These are phyloP conservation scores for Eublepharis macularius DNA, from an alignment of 2,113 vertebrate species.

Conservation along the genomic window DNA sequence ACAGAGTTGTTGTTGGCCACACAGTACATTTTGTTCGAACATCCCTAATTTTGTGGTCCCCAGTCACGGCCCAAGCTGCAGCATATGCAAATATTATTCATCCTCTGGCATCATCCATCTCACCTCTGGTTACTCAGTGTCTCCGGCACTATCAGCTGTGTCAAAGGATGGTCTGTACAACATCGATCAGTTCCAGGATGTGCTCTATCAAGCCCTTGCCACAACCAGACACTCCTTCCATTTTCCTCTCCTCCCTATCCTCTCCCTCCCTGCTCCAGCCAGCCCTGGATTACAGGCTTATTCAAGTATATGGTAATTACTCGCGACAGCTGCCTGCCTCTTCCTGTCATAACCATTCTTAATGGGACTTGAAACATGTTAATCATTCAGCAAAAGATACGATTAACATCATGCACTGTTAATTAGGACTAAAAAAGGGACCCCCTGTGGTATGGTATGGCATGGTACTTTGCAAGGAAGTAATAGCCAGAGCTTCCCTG, in stretches of 20 bases:
- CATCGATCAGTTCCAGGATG: neutral
- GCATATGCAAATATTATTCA: conserved; percentile 20
- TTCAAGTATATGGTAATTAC: conserved; percentile 45
- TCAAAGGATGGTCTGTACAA: accelerated
- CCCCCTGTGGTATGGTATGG: neutral
- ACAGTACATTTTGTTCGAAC: neutral
- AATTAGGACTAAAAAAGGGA: conserved; percentile 54
- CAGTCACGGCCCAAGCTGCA: neutral
- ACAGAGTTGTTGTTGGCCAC: neutral
- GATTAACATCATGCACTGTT: conserved; percentile 30
- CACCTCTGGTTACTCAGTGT: neutral
- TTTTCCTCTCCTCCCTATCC: accelerated
- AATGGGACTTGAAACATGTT: conserved; percentile 52
- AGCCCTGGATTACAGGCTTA: neutral
- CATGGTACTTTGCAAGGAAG: neutral
- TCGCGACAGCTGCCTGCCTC: conserved; percentile 48
- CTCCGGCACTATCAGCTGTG: neutral
- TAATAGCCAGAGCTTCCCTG: neutral
- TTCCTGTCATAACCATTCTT: conserved; percentile 42
- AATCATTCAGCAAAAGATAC: conserved; percentile 58
- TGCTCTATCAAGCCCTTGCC: neutral
- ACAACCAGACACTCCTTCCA: neutral
- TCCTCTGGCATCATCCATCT: neutral
- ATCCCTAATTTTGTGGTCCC: neutral
- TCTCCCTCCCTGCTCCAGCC: neutral